These are phyloP conservation scores for Collichthys lucidus DNA, from an alignment of 2,113 vertebrate genomes.

Conservation along the genomic window DNA sequence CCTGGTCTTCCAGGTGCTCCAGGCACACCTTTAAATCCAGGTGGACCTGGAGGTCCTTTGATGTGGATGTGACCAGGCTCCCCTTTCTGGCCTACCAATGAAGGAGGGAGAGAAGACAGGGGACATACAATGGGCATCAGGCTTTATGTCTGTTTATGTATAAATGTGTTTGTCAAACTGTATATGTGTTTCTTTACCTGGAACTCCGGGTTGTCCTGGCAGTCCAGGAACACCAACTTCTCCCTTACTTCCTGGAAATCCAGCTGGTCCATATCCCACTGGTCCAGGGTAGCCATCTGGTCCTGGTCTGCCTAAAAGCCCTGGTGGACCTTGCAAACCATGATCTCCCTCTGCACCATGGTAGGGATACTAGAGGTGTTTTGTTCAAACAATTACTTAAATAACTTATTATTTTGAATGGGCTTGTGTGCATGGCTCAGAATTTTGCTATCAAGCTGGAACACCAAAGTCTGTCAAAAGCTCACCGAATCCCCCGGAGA, in stretches of 20 bases:
- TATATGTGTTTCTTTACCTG: conserved; percentile 79
- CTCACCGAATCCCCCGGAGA: conserved; percentile 68
- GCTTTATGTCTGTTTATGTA: background rate
- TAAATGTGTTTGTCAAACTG: background rate
- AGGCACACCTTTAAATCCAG: conserved; percentile 63
- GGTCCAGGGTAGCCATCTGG: conserved; percentile 68
- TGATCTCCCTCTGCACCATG: conserved; percentile 84
- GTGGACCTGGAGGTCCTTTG: conserved; percentile 56
- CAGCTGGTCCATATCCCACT: conserved; percentile 83
- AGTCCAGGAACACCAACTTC: conserved; percentile 83
- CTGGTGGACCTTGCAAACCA: conserved; percentile 86
- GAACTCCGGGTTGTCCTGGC: conserved; percentile 86
- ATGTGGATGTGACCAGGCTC: conserved; percentile 39
- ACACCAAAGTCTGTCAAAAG: background rate
- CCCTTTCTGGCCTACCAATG: conserved; percentile 73
- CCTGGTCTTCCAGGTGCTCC: conserved; percentile 64
- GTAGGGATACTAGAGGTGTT: conserved; percentile 39
- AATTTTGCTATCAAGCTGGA: background rate
- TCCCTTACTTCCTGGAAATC: conserved; percentile 84
- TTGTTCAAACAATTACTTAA: conserved; percentile 4
- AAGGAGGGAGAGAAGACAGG: background rate
- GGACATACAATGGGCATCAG: background rate
- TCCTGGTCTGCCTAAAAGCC: conserved; percentile 81
- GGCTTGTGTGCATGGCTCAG: background rate
- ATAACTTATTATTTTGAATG: background rate